Conservation (phyloP, 2,888 invertebrate genomes). For the Stomorhina lunata region DNA sequence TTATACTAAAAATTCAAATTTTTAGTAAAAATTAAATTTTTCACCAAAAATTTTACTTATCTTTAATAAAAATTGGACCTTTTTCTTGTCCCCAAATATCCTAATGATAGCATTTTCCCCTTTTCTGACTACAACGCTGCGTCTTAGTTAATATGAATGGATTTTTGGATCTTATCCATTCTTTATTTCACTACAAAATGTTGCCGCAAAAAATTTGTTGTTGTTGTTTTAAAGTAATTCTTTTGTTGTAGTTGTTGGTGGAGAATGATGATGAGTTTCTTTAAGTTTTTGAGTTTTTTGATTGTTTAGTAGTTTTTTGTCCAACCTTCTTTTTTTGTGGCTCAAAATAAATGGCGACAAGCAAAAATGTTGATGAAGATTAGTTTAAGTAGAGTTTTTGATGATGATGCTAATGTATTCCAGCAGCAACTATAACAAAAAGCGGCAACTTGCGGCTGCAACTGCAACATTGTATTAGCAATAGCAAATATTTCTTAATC, state of each 20-base stretch:
- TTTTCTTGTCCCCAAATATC: not conserved
- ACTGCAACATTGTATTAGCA: not conserved
- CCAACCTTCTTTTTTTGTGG: conserved; percentile 54
- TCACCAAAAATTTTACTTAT: no score
- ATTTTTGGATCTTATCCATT: conserved; percentile 1
- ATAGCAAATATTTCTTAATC: not conserved
- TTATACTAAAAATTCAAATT: no score
- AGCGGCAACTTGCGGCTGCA: conserved; percentile 4
- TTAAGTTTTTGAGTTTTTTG: conserved; percentile 50
- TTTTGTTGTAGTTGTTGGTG: conserved; percentile 41
- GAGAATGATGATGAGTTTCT: conserved; percentile 52
- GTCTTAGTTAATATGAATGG: conserved; percentile 6
- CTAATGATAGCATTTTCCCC: not conserved
- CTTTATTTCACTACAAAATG: conserved; percentile 3
- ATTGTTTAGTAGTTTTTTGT: conserved; percentile 34
- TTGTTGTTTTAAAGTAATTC: not conserved
- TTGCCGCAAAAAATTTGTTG: conserved; percentile 35
- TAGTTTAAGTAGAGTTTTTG: conserved; percentile 67
- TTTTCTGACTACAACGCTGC: not conserved
- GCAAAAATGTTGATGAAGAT: conserved; percentile 74
- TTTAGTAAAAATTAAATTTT: no score
- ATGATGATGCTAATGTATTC: conserved; percentile 56
- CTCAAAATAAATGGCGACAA: conserved; percentile 71
- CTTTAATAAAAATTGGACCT: not conserved
- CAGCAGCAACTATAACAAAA: not conserved